phyloP scores from a whole-genome alignment of 2,113 vertebrate genomes.

The Paralichthys olivaceus region DNA sequence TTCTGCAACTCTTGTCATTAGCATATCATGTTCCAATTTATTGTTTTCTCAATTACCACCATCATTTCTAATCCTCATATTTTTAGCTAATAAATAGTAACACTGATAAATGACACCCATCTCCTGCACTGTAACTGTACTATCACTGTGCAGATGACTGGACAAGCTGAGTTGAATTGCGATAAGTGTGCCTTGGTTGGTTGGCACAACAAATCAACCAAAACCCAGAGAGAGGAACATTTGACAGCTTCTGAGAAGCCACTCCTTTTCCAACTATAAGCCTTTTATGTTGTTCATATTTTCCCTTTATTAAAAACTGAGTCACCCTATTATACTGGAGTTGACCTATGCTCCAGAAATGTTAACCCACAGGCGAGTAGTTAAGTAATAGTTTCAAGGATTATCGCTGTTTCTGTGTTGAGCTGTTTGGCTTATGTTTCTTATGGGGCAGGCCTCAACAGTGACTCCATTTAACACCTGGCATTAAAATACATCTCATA shows the following conservation, averaged over 20 bases:
- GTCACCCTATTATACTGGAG: slow-evolving; percentile 28
- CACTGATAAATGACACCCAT: background rate
- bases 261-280: slow-evolving; percentile 45
- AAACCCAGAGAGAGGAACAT: slow-evolving; percentile 23
- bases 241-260: slow-evolving; percentile 54
- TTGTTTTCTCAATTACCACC: no score
- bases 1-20: no score
- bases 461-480: background rate
- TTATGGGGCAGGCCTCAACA: background rate
- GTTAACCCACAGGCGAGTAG: slow-evolving; percentile 44
- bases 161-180: background rate
- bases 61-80: no score
- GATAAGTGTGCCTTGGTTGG: background rate
- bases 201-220: slow-evolving; percentile 6
- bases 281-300: slow-evolving; percentile 61
- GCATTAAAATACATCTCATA: background rate
- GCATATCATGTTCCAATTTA: no score
- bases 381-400: background rate
- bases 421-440: background rate
- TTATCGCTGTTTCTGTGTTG: slow-evolving; percentile 8
- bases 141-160: background rate
- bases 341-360: slow-evolving; percentile 31
- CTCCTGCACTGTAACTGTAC: background rate
- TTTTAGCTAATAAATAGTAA: background rate
- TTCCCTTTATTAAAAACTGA: slow-evolving; percentile 63